These are phyloP conservation scores for Synergus gifuensis DNA, from an alignment of 2,888 invertebrate genomes.

Conservation along the genomic window DNA sequence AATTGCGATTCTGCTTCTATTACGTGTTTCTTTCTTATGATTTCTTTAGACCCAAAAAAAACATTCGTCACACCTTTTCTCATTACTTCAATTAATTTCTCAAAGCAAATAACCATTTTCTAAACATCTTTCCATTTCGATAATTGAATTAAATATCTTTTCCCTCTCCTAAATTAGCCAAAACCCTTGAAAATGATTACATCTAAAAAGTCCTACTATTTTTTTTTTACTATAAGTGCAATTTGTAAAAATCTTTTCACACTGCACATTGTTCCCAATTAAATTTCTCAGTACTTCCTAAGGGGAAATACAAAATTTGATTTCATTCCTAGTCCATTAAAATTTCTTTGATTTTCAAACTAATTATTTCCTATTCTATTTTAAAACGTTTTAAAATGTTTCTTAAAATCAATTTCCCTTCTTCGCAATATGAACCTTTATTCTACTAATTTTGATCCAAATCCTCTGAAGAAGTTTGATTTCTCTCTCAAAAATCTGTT, in stretches of 20 bases:
- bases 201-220: conserved; percentile 45
- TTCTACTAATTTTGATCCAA: conserved; percentile 28
- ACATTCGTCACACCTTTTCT: conserved; percentile 54
- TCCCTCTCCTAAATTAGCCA: neutral
- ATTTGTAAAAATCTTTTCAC: conserved; percentile 26
- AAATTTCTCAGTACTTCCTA: neutral
- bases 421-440: neutral
- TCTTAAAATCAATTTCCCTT: conserved; percentile 22
- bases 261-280: conserved; percentile 9
- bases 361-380: neutral
- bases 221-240: conserved; percentile 23
- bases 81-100: conserved; percentile 52
- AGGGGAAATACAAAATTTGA: neutral
- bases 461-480: conserved; percentile 12
- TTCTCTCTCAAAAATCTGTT: neutral
- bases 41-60: conserved; percentile 61
- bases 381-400: conserved; percentile 12
- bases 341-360: neutral
- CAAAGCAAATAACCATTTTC: conserved; percentile 42
- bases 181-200: conserved; percentile 19
- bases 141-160: neutral
- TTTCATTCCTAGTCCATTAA: neutral
- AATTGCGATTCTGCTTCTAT: conserved; percentile 60
- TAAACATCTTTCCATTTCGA: neutral
- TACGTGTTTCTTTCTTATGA: conserved; percentile 47